phyloP scores from a whole-genome alignment of 2,888 invertebrate species.

The Tetragnatha montana region DNA sequence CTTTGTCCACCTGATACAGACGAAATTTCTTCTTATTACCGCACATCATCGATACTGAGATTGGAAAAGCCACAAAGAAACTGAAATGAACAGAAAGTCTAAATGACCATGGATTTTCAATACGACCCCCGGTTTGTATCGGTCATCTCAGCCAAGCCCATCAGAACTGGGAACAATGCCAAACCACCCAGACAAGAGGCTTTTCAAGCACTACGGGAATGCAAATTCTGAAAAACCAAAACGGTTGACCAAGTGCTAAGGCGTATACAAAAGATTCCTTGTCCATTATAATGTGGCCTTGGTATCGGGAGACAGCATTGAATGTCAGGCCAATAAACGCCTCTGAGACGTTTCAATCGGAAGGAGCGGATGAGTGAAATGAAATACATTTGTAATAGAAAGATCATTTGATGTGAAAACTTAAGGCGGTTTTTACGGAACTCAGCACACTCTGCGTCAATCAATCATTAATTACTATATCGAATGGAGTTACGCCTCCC shows the following conservation, averaged over 20 bases:
- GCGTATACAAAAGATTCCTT: constrained; percentile 44
- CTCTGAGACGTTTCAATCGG: background rate
- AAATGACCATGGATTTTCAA: constrained; percentile 1
- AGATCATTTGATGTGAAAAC: background rate
- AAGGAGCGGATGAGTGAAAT: background rate
- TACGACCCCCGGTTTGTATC: background rate
- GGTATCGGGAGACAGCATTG: constrained; percentile 34
- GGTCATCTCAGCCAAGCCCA: background rate
- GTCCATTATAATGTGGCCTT: constrained; percentile 37
- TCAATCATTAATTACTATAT: background rate
- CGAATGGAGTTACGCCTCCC: background rate
- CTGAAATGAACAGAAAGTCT: background rate
- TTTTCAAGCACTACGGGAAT: constrained; percentile 37
- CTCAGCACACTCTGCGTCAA: background rate
- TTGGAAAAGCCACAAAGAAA: background rate
- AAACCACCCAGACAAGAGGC: constrained; percentile 33
- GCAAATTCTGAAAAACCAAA: constrained; percentile 12
- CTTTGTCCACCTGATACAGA: too few species aligned
- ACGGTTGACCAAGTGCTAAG: constrained; percentile 11
- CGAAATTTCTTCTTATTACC: too few species aligned
- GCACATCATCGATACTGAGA: background rate
- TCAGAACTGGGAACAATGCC: constrained; percentile 40
- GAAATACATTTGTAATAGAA: background rate
- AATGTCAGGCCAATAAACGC: background rate
- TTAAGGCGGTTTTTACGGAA: background rate